These are phyloP conservation scores for Moxostoma hubbsi DNA, from an alignment of 2,797 vertebrate species.

Conservation along the genomic window DNA sequence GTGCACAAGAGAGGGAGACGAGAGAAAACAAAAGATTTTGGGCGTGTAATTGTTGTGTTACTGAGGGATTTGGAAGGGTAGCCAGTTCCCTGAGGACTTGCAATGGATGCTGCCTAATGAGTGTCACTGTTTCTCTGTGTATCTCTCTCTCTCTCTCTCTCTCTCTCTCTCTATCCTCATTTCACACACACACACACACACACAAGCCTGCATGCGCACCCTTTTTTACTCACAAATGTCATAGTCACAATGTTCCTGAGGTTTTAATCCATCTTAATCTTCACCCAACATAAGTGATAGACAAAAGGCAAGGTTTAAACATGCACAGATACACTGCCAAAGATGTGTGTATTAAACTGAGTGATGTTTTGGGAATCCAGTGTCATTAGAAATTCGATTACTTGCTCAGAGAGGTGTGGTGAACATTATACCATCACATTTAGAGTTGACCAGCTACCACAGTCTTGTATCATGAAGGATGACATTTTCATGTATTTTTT, in stretches of 20 bases:
- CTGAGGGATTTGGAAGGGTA: constrained; percentile 32
- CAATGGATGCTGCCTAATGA: constrained; percentile 30
- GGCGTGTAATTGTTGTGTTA: constrained; percentile 28
- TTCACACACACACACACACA: background rate
- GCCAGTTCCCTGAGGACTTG: constrained; percentile 34
- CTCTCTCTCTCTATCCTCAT: background rate
- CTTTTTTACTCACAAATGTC: background rate
- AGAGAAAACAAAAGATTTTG: constrained; percentile 21
- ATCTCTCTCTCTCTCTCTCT: background rate
- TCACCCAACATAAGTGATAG: constrained; percentile 15
- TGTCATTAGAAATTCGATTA: constrained; percentile 10
- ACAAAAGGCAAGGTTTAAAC: constrained; percentile 11
- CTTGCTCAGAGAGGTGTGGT: constrained; percentile 37
- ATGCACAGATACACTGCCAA: constrained; percentile 2
- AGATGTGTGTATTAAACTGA: constrained; percentile 27
- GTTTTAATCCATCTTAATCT: constrained; percentile 33
- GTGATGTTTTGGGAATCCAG: constrained; percentile 9
- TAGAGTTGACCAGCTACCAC: background rate
- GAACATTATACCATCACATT: constrained; percentile 1
- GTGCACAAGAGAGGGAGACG: background rate
- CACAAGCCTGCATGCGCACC: background rate
- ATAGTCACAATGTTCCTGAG: background rate
- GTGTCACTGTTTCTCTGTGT: background rate
- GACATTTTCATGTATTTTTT: too few species aligned
- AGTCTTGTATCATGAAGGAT: background rate